Evolutionary conservation across 23 tunicate species (phyloP).

Genomic region (Trididemnum nubilum): DNA sequence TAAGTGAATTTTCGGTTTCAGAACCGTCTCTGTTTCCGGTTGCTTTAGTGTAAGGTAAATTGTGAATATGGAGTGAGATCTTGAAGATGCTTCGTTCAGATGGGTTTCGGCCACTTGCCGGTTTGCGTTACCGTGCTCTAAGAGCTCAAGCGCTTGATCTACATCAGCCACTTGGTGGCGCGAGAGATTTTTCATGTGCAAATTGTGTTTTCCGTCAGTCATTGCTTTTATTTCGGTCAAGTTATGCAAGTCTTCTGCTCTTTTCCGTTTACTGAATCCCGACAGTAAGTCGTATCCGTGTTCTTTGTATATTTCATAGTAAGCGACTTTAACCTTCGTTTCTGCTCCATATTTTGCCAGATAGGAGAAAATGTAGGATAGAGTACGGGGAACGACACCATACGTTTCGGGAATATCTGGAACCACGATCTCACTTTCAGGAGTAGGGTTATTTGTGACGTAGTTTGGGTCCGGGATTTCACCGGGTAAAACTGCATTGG

Average conservation of each 20-base stretch:
- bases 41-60: conserved; percentile 54
- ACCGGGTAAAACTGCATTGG: background rate
- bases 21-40: conserved; percentile 34
- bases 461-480: background rate
- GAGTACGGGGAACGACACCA: conserved; percentile 61
- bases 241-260: conserved; percentile 27
- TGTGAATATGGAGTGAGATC: conserved; percentile 95
- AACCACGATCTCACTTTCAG: too few species aligned
- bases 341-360: conserved; percentile 34
- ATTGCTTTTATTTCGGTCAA: conserved; percentile 52
- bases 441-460: background rate
- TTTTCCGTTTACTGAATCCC: conserved; percentile 38
- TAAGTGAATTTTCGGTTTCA: conserved; percentile 65
- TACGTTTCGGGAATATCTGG: background rate
- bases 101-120: conserved; percentile 94
- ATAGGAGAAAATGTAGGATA: conserved; percentile 49
- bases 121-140: conserved; percentile 75
- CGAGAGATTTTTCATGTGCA: conserved; percentile 70
- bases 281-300: conserved; percentile 74
- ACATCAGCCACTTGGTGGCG: conserved; percentile 30
- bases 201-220: conserved; percentile 56
- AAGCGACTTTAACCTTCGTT: conserved; percentile 52
- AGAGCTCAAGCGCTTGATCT: conserved; percentile 76
- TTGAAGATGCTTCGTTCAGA: conserved; percentile 85
- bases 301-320: conserved; percentile 88